phyloP scores from a whole-genome alignment of 2,888 invertebrate species.

The Dascillus cervinus region DNA sequence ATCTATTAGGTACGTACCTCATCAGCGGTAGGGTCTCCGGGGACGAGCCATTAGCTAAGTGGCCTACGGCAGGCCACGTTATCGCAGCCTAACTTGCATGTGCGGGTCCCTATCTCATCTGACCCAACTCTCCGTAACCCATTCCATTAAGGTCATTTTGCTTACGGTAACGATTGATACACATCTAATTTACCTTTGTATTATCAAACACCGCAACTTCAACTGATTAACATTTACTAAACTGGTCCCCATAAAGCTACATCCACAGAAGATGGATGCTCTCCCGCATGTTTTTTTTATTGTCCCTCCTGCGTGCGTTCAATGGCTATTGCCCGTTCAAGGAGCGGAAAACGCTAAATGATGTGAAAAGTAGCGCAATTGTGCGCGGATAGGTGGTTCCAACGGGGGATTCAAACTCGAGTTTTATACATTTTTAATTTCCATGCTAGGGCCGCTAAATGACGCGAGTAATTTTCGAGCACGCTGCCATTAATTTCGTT shows the following conservation, averaged over 20 bases:
- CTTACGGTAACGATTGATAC: constrained; percentile 15
- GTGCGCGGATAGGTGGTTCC: constrained; percentile 7
- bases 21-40: constrained; percentile 21
- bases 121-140: constrained; percentile 10
- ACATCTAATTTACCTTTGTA: constrained; percentile 17
- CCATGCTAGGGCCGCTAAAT: constrained; percentile 19
- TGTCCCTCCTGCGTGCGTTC: constrained; percentile 8
- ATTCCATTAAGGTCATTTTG: constrained; percentile 12
- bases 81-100: constrained; percentile 14
- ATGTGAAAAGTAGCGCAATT: constrained; percentile 7
- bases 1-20: constrained; percentile 27
- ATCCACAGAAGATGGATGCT: too few relatives aligned
- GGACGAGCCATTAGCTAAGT: constrained; percentile 28
- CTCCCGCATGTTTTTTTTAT: too few relatives aligned
- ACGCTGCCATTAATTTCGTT: constrained; percentile 30
- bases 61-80: constrained; percentile 18
- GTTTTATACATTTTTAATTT: constrained; percentile 22
- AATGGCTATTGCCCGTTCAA: constrained; percentile 8
- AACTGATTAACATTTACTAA: too few relatives aligned
- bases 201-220: too few relatives aligned
- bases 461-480: constrained; percentile 22
- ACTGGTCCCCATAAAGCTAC: too few relatives aligned
- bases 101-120: constrained; percentile 16
- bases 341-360: constrained; percentile 9
- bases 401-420: constrained; percentile 6